Conservation (phyloP, 2,888 invertebrate genomes). For the Drosophila leonis region DNA sequence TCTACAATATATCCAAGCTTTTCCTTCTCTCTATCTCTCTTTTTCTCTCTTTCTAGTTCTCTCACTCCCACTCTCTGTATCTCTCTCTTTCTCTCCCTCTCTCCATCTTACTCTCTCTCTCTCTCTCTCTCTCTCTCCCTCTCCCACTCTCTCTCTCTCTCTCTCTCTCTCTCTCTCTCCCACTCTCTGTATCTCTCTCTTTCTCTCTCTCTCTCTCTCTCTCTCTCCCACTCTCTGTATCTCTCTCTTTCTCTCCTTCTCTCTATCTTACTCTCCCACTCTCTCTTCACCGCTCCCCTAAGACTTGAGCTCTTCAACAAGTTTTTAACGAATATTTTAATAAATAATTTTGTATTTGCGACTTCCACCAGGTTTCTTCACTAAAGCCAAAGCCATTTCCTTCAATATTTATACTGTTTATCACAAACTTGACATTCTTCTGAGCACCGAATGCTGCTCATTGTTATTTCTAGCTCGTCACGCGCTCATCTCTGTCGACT, state of each 20-base stretch:
- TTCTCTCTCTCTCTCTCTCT: neutral
- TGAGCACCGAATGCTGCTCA: neutral
- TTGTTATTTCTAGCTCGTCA: neutral
- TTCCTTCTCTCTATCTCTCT: neutral
- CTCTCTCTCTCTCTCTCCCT: neutral
- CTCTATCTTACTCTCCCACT: neutral
- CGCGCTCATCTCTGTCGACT: slow-evolving; percentile 10
- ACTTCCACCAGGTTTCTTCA: too few species aligned
- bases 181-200: neutral
- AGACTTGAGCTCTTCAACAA: too few species aligned
- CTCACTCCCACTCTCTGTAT: neutral
- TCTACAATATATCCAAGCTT: too few species aligned
- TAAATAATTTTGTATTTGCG: too few species aligned
- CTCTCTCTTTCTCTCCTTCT: neutral
- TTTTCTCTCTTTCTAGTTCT: too few species aligned
- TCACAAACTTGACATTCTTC: neutral
- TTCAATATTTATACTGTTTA: neutral
- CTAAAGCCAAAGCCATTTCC: too few species aligned
- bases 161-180: neutral
- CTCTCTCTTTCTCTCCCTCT: neutral
- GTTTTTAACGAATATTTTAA: too few species aligned
- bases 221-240: neutral
- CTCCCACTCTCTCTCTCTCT: neutral
- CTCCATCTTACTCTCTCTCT: neutral
- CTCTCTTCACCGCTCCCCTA: neutral